A percentile compares a stretch with the other conserved stretches of the same genome.
These are phyloP conservation scores for Dermatemys mawii DNA, from an alignment of 2,113 vertebrate genomes.

Conservation along the genomic window DNA sequence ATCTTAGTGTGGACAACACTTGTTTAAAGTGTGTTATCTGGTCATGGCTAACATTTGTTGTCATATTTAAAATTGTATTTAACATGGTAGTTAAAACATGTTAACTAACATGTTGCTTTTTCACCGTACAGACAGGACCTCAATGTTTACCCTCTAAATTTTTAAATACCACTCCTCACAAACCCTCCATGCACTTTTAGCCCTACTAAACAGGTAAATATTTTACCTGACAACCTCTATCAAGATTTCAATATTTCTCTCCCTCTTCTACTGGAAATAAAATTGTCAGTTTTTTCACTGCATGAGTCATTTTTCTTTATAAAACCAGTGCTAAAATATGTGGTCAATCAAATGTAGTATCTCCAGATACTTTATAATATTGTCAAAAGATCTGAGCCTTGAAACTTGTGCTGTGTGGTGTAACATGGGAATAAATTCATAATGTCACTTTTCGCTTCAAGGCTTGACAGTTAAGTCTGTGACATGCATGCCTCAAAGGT, in stretches of 20 bases:
- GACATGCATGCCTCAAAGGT: not conserved
- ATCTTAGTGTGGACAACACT: not conserved
- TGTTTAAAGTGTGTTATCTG: not conserved
- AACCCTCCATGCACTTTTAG: not conserved
- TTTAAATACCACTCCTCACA: not conserved
- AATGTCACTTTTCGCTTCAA: not conserved
- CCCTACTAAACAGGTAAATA: not conserved
- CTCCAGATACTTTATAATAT: not conserved
- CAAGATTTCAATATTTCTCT: not conserved
- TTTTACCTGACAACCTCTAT: not conserved
- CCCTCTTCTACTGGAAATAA: not conserved
- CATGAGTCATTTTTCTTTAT: not conserved
- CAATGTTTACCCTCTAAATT: not conserved
- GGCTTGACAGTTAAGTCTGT: not conserved
- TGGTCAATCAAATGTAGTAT: not conserved
- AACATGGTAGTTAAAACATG: not conserved
- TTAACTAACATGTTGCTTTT: not conserved
- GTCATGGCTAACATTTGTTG: not conserved
- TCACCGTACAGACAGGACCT: not conserved
- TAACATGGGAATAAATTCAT: not conserved
- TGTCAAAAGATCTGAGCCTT: not conserved
- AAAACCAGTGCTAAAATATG: accelerated
- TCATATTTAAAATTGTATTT: not conserved
- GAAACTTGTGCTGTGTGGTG: not conserved
- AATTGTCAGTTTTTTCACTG: not conserved